A percentile compares a stretch with the other conserved stretches of the same genome.
Evolutionary conservation across 2,113 vertebrate species (phyloP).

Genomic region (Burhinus bistriatus): DNA sequence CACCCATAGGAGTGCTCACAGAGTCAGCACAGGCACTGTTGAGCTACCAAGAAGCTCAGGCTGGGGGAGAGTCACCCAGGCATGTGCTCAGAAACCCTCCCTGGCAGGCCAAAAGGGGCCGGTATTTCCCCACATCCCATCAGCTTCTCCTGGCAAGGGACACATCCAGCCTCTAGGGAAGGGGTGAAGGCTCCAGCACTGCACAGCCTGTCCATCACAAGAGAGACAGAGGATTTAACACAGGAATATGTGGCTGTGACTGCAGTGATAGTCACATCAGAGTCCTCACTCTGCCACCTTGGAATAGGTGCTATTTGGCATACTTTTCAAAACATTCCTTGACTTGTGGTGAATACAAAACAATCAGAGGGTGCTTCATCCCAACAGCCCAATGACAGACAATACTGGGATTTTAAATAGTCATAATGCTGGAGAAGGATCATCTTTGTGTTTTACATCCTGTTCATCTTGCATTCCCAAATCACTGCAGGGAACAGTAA

Average conservation of each 20-base stretch:
- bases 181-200: not conserved
- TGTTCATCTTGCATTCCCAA: not conserved
- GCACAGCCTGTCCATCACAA: not conserved
- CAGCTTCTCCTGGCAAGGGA: not conserved
- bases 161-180: not conserved
- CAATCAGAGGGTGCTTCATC: not conserved
- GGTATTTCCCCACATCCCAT: not conserved
- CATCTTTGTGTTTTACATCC: not conserved
- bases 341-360: not conserved
- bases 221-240: not conserved
- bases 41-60: not conserved
- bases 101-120: not conserved
- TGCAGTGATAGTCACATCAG: accelerated
- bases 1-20: not conserved
- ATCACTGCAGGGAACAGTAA: not conserved
- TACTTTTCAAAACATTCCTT: not conserved
- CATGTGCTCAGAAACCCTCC: not conserved
- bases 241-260: not conserved
- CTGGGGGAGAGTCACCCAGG: not conserved
- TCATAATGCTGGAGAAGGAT: not conserved
- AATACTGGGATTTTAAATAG: not conserved
- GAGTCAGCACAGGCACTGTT: not conserved
- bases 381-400: accelerated
- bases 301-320: not conserved
- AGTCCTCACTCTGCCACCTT: not conserved